These are phyloP conservation scores for Mus pahari DNA, from an alignment of 2,113 vertebrate genomes.

Conservation along the genomic window DNA sequence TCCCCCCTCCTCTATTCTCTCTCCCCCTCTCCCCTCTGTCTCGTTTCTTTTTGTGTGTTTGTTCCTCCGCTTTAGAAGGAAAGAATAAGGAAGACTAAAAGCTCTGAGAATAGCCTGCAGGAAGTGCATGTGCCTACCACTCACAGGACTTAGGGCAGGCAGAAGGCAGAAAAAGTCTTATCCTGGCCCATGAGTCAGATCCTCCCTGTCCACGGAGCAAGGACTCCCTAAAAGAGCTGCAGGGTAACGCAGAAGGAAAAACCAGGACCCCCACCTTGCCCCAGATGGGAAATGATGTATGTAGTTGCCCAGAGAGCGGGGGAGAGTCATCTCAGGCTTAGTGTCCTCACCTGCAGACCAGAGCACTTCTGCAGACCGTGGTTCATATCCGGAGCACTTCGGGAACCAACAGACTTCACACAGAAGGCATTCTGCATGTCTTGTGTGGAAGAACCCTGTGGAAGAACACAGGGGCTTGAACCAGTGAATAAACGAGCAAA, in stretches of 20 bases:
- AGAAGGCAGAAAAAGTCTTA: accelerated
- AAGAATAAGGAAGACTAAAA: constrained; percentile 68
- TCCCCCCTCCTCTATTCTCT: background rate
- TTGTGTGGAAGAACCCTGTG: accelerated
- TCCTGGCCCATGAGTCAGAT: accelerated
- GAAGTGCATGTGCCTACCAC: constrained; percentile 77
- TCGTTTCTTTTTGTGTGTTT: background rate
- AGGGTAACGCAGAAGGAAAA: background rate
- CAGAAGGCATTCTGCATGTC: background rate
- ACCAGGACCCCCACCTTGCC: accelerated
- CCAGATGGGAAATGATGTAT: background rate
- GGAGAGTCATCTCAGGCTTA: background rate
- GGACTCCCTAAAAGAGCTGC: background rate
- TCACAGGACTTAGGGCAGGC: background rate
- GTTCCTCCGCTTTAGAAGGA: background rate
- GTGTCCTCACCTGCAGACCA: background rate
- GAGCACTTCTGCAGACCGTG: background rate
- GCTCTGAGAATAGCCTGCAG: constrained; percentile 53
- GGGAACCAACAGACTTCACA: background rate
- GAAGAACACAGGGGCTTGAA: background rate
- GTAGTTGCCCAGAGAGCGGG: background rate
- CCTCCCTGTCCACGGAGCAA: background rate
- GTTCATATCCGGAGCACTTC: no score
- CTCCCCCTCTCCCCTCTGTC: background rate
- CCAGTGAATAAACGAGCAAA: background rate